Base-by-base conservation (phyloP, 2,113 vertebrate genomes). In the Corapipo altera region DNA sequence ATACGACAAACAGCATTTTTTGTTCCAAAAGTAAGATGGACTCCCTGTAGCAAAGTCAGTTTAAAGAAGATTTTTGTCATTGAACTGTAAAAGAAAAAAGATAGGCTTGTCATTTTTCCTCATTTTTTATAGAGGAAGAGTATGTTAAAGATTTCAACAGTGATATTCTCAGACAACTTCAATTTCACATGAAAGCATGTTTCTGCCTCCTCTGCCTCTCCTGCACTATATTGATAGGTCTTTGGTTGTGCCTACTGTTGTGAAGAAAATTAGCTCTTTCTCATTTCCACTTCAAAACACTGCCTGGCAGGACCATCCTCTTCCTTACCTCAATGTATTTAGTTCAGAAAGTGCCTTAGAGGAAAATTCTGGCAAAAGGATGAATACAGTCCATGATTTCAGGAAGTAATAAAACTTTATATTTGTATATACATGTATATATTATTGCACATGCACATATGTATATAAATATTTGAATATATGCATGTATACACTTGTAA, bases 61-160 rank as follows among this genome's bases (percentile, higher is more conserved):
- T 82, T 76, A 69, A 95, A 96, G 82, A 95, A 95, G 77, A 90
- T 92, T 94, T 97, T 95, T 88, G 75, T 74, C 91, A 74, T 16
- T 82, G 93, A 96, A 96, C 81, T 76, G 95, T 88, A 87, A 95
- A 94, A 95, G 92, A 87, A n/a, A 83, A 57, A 86, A 81, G 81
- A 91, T 81, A 91, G 89, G n/a, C 94, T 95, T 97, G 93, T 95
- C 92, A 95, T 88, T 95, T 92, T 76, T 33, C 94, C 59, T 80
- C 23, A 58, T 76, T 75, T 66, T 89, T 84, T 49, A 59, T 77
- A 58, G 32, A 81, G 87, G n/a, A 89, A 48, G 37, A 88, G n/a
- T 71, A 59, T 67, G 79, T 62, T 92, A 57, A 91, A 87, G 59
- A 95, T 94, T 91, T 92, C 70, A 87, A 49, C 72, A 80, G 22